Conservation (phyloP, 35 echinoderm and acorn worm genomes). For the Apostichopus japonicus region DNA sequence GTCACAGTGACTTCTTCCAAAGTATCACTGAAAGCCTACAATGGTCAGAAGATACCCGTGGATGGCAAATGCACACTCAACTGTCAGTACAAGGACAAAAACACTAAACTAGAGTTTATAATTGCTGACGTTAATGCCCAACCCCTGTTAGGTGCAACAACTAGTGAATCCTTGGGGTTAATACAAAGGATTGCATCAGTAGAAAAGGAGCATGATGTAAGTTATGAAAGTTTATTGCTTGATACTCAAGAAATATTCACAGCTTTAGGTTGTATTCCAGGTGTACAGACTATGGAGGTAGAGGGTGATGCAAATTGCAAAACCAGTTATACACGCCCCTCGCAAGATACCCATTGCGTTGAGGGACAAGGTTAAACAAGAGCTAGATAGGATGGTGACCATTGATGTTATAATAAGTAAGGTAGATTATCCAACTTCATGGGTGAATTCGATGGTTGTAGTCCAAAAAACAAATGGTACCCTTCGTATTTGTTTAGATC, state of each 20-base stretch:
- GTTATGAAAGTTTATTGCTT: background rate
- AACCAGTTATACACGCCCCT: constrained; percentile 1
- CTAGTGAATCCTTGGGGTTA: background rate
- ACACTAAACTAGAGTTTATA: background rate
- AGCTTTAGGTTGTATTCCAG: background rate
- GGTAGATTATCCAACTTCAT: constrained; percentile 15
- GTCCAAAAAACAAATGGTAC: background rate
- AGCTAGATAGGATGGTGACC: background rate
- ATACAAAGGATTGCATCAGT: background rate
- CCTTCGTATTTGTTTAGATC: constrained; percentile 14
- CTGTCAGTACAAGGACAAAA: background rate
- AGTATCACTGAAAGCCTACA: background rate
- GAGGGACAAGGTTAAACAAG: constrained; percentile 1
- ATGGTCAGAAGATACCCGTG: background rate
- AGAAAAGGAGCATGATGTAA: background rate
- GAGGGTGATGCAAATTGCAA: background rate
- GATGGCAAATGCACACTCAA: background rate
- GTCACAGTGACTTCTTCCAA: background rate
- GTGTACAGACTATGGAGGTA: background rate
- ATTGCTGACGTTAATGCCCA: background rate
- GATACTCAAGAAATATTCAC: background rate
- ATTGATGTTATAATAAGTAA: constrained; percentile 25
- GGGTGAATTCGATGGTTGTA: constrained; percentile 20
- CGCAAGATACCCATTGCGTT: background rate
- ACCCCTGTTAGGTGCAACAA: background rate